These are phyloP conservation scores for Poecilia latipinna DNA, from an alignment of 2,113 vertebrate genomes.

Conservation along the genomic window DNA sequence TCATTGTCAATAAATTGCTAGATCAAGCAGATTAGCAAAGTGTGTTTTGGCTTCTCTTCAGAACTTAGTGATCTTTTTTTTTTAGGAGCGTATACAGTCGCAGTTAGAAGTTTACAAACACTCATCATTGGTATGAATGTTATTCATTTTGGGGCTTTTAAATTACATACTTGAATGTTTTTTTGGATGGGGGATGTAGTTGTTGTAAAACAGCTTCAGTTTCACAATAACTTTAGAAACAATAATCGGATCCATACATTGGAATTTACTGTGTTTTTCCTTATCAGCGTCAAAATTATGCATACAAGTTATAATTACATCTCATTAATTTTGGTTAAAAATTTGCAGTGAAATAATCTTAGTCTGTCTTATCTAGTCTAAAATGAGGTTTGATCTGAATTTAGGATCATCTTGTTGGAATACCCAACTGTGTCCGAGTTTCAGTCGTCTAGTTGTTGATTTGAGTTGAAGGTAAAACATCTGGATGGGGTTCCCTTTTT, in stretches of 20 bases:
- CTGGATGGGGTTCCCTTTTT: no score
- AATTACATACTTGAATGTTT: background rate
- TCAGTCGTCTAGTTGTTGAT: background rate
- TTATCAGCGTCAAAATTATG: background rate
- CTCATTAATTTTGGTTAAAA: background rate
- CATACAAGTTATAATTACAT: background rate
- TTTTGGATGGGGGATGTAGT: background rate
- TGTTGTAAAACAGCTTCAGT: background rate
- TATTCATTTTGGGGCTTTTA: background rate
- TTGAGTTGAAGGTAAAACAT: no score
- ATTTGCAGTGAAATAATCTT: background rate
- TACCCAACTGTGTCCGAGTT: no score
- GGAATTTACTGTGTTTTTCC: no score
- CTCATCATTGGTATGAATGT: background rate
- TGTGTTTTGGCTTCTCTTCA: slow-evolving; percentile 79
- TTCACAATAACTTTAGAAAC: no score
- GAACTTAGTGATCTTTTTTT: slow-evolving; percentile 49
- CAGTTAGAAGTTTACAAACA: background rate
- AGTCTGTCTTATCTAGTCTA: background rate
- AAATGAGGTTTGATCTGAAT: background rate
- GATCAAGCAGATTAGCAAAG: slow-evolving; percentile 79
- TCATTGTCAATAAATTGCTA: slow-evolving; percentile 77
- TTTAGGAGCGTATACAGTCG: slow-evolving; percentile 7
- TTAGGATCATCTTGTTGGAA: background rate
- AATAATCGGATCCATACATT: no score